Evolutionary conservation across 92 coral and sea anemone species (phyloP).

Genomic region (Palythoa caribaeorum): DNA sequence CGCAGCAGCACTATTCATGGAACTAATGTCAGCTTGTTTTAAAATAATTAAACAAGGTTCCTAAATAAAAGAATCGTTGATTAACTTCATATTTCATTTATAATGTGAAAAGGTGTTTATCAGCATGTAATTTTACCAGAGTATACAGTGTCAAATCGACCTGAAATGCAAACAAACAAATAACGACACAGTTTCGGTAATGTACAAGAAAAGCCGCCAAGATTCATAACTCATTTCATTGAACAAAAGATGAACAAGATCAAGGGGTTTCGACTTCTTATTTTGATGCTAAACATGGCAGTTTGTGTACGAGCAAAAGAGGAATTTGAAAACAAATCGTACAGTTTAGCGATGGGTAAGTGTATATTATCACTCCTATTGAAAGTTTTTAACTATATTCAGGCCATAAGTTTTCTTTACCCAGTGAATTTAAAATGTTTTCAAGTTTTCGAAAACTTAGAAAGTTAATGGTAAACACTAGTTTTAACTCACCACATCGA

Average conservation of each 20-base stretch:
- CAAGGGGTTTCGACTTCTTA: neutral
- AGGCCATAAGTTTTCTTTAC: no score
- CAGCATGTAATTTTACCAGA: neutral
- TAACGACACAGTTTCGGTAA: neutral
- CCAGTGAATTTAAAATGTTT: no score
- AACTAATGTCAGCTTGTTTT: neutral
- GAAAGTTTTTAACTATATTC: neutral
- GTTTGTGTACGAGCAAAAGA: neutral
- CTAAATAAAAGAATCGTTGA: neutral
- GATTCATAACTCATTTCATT: no score
- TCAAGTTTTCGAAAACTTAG: no score
- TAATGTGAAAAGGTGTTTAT: neutral
- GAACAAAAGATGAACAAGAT: neutral
- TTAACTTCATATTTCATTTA: neutral
- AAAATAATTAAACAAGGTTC: neutral
- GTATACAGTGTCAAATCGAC: neutral
- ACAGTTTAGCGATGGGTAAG: neutral
- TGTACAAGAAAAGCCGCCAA: neutral
- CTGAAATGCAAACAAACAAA: neutral
- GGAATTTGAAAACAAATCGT: neutral
- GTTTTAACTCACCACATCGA: no score
- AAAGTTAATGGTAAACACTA: no score
- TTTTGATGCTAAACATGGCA: neutral
- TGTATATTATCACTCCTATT: no score
- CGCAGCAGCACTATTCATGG: neutral